A percentile compares a stretch with the other conserved stretches of the same genome.
Conservation (phyloP, 1,140 invertebrate genomes). For the Ceratoteleas bidentatus region DNA sequence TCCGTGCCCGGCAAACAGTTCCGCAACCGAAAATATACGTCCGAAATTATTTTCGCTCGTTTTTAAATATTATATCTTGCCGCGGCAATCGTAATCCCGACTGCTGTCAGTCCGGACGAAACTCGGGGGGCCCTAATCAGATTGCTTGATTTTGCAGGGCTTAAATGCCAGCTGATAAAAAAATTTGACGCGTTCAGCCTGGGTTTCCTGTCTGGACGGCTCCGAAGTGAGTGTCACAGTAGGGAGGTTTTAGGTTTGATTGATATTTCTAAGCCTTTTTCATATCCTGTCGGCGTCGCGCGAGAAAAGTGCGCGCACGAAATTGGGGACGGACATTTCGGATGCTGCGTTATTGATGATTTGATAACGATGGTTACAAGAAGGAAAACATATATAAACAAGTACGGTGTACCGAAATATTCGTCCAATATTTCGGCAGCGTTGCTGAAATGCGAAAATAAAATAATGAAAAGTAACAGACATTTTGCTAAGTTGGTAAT, state of each 20-base stretch:
- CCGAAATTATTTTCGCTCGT: conserved; percentile 47
- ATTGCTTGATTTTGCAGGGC: conserved; percentile 46
- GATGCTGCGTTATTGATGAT: too few species aligned
- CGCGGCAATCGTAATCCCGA: conserved; percentile 31
- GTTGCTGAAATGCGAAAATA: neutral
- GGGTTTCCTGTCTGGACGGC: conserved; percentile 18
- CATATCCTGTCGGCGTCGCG: neutral
- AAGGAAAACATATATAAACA: too few species aligned
- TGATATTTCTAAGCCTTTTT: conserved; percentile 31
- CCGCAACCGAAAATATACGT: conserved; percentile 70
- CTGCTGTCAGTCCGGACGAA: conserved; percentile 35
- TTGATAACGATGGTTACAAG: too few species aligned
- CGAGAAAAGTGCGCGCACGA: neutral
- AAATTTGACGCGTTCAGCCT: conserved; percentile 38
- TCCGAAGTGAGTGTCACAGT: conserved; percentile 28
- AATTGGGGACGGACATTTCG: neutral
- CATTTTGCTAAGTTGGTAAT: too few species aligned
- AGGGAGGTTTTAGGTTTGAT: conserved; percentile 32
- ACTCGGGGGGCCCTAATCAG: conserved; percentile 32
- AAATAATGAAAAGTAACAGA: too few species aligned
- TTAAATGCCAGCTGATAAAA: conserved; percentile 43
- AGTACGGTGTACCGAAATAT: too few species aligned
- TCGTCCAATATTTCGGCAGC: neutral
- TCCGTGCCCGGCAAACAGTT: conserved; percentile 64
- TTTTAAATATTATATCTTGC: conserved; percentile 45